Percentiles rank a stretch among this genome's conserved stretches.
phyloP scores from a whole-genome alignment of 2,113 vertebrate genomes.

The Dicrurus megarhynchus region DNA sequence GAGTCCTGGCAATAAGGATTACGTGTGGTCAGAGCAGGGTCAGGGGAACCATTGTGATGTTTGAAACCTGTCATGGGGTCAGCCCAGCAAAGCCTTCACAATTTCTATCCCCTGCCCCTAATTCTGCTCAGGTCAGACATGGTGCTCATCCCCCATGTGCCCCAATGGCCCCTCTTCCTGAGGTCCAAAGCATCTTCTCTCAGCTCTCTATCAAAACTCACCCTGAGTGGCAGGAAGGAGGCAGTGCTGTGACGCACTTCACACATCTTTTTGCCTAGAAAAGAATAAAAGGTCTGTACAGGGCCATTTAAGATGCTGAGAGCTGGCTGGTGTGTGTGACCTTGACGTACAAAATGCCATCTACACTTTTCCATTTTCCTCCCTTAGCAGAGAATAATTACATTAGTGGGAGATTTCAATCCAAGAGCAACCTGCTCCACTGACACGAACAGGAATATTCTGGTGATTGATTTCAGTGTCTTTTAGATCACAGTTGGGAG shows the following conservation, averaged over 20 bases:
- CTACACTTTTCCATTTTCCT: constrained; percentile 1
- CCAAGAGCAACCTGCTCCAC: neutral
- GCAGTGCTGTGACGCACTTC: neutral
- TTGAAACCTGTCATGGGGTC: neutral
- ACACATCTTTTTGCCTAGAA: neutral
- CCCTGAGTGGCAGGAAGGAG: neutral
- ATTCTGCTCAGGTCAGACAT: neutral
- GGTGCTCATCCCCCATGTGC: neutral
- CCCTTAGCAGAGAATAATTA: neutral
- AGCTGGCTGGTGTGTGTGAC: neutral
- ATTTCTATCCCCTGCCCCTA: neutral
- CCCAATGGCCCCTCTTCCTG: neutral
- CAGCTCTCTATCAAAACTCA: neutral
- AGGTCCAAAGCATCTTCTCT: neutral
- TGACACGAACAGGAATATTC: neutral
- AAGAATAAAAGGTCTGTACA: neutral
- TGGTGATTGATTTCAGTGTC: neutral
- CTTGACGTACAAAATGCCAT: neutral
- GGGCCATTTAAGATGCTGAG: neutral
- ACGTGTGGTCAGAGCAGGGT: neutral
- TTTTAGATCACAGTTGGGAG: neutral
- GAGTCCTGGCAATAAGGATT: neutral
- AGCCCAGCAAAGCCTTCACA: neutral
- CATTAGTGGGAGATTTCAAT: neutral
- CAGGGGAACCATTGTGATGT: neutral